These are phyloP conservation scores for Neotoxoptera formosana DNA, from an alignment of 1,140 invertebrate genomes.

Conservation along the genomic window DNA sequence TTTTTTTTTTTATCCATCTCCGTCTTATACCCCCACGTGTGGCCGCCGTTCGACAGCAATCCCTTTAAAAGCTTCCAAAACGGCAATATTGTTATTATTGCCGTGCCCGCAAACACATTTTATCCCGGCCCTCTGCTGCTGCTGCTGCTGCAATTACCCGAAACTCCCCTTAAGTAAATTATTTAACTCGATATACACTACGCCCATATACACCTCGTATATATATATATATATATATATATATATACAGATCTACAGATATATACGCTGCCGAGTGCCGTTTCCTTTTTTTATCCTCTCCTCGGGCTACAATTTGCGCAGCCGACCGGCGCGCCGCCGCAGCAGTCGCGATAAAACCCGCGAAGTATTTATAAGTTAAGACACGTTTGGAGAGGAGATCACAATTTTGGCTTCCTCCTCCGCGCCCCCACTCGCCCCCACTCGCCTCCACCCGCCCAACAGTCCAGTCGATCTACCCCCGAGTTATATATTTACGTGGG, in stretches of 20 bases:
- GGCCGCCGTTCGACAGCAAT: background rate
- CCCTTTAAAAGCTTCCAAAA: slow-evolving; percentile 51
- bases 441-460: background rate
- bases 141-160: slow-evolving; percentile 46
- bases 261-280: background rate
- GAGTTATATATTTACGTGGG: background rate
- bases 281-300: slow-evolving; percentile 22
- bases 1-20: background rate
- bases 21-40: background rate
- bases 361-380: slow-evolving; percentile 49
- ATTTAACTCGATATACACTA: slow-evolving; percentile 54
- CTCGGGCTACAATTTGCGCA: slow-evolving; percentile 45
- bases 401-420: slow-evolving; percentile 23
- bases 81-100: slow-evolving; percentile 47
- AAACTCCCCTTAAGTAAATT: slow-evolving; percentile 52
- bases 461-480: background rate
- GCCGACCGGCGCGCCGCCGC: background rate
- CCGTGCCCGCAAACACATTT: slow-evolving; percentile 22
- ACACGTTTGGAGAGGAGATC: slow-evolving; percentile 38
- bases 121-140: background rate
- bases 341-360: background rate
- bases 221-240: too few relatives aligned
- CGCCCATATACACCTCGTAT: too few relatives aligned
- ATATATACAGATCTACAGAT: too few relatives aligned
- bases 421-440: too few relatives aligned